phyloP scores from a whole-genome alignment of 2,888 invertebrate species.

The Junonia oenone region DNA sequence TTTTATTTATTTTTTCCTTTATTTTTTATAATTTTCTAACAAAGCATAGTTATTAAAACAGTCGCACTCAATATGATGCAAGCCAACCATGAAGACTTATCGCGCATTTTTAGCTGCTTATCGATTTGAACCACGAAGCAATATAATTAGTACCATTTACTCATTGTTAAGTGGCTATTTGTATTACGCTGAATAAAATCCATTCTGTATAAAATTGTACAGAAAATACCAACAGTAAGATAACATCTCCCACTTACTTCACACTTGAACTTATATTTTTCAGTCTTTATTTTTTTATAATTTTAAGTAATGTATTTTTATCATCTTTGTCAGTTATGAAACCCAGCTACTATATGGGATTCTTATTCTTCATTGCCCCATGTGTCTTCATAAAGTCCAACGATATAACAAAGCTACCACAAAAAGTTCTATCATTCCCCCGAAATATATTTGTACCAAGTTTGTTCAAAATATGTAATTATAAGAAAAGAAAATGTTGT shows the following conservation, averaged over 20 bases:
- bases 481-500: not conserved
- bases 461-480: not conserved
- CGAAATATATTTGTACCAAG: not conserved
- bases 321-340: not conserved
- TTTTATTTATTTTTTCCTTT: too few relatives aligned
- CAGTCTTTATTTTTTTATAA: not conserved
- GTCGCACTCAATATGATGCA: conserved; percentile 7
- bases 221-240: not conserved
- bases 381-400: not conserved
- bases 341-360: not conserved
- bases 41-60: not conserved
- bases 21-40: not conserved
- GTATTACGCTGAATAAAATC: conserved; percentile 25
- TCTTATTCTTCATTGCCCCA: not conserved
- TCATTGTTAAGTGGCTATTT: conserved; percentile 28
- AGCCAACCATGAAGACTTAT: conserved; percentile 8
- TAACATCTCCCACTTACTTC: not conserved
- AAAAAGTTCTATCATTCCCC: not conserved
- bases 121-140: conserved; percentile 2
- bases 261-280: not conserved
- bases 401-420: not conserved
- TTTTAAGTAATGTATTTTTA: too few relatives aligned
- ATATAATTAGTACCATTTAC: conserved; percentile 33
- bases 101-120: not conserved
- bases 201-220: conserved; percentile 12